Evolutionary conservation across 2,888 invertebrate genomes (phyloP), one percentile per base, ranked within the genome.

Genomic region (Phymatocera aterrima): DNA sequence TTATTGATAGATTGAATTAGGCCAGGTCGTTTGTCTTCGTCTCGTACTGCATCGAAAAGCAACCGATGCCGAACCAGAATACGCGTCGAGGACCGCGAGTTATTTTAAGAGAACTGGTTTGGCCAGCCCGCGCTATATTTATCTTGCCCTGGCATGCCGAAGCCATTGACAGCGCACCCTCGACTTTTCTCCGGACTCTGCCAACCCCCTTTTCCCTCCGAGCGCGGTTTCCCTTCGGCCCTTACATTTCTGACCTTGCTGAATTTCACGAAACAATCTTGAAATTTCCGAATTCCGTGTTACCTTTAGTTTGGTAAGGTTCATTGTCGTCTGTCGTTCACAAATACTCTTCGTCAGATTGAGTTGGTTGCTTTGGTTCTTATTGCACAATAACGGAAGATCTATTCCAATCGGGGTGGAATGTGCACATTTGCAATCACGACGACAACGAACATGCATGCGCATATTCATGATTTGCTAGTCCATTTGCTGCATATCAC

Each of bases 31-130:
- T 72, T 31, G 34, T 72, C 72, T 51, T 31, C 21, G 34, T 72
- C 31, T 51, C 31, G 18, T 77, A 70, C 46, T 51, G 80, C 82
- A 85, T 86, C 86, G 82, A 87, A 87, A 86, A 85, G 82, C 82
- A 83, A 82, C 82, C 83, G 85, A 84, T 84, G 82, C 40, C 31
- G 83, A 82, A 83, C 84, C 84, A 86, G 86, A 86, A 87, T 86
- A 84, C 82, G 78, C 78, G 84, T 83, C 83, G 84, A 85, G 87
- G 87, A 85, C 86, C 85, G 84, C 85, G 80, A 85, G 88, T 88
- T 88, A 88, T 88, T 88, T 88, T 88, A 87, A 88, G 88, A 88
- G 87, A 88, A 88, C 87, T 88, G 88, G 87, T 88, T 86, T 88
- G 85, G 88, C 84, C 83, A 85, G 72, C 72, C 85, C 82, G 83